A percentile compares a stretch with the other conserved stretches of the same genome.
Evolutionary conservation across 2,113 vertebrate genomes (phyloP).

Genomic region (Phoxinus phoxinus): DNA sequence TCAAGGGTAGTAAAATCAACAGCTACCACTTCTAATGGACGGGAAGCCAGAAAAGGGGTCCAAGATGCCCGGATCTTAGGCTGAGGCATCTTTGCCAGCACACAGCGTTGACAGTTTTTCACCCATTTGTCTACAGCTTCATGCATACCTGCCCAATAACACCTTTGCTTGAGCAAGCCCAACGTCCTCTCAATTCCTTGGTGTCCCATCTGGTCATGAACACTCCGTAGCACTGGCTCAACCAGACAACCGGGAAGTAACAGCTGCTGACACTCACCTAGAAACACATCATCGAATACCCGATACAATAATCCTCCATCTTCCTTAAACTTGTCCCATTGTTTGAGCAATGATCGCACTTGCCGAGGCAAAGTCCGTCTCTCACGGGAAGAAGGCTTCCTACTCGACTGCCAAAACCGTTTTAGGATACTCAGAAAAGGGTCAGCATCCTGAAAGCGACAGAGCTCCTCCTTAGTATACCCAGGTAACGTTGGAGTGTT

Average conservation of each 20-base stretch:
- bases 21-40: too few relatives aligned
- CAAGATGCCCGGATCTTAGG: not conserved
- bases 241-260: too few relatives aligned
- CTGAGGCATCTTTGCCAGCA: slow-evolving; percentile 21
- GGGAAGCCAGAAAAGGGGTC: not conserved
- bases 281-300: not conserved
- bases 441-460: too few relatives aligned
- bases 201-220: slow-evolving; percentile 39
- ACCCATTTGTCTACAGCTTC: not conserved
- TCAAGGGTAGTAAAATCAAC: not conserved
- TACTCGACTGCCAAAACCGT: too few relatives aligned
- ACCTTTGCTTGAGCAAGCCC: not conserved
- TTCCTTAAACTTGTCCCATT: not conserved
- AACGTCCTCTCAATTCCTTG: not conserved
- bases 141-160: slow-evolving; percentile 8
- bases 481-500: too few relatives aligned
- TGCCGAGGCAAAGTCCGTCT: not conserved
- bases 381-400: not conserved
- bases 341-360: not conserved
- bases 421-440: too few relatives aligned
- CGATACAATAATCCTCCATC: not conserved
- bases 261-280: too few relatives aligned
- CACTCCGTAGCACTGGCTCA: too few relatives aligned
- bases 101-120: not conserved
- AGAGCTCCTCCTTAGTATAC: too few relatives aligned